Conservation (phyloP, 2,113 vertebrate species). For the Callithrix jacchus region DNA sequence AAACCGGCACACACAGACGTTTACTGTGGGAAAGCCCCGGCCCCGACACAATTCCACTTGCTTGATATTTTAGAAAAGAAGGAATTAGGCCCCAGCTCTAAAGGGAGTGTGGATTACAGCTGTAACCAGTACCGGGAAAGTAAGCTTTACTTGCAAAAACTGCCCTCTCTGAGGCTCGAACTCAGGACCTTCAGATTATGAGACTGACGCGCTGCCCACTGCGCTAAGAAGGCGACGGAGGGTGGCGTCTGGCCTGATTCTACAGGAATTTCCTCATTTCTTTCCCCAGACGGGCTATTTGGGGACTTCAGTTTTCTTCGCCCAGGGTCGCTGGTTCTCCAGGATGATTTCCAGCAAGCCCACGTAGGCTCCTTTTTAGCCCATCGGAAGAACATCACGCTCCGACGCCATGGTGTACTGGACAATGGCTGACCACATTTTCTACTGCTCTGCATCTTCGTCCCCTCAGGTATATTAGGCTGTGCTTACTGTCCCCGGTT, state of each 20-base stretch:
- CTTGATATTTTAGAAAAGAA: background rate
- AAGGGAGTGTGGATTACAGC: too few species aligned
- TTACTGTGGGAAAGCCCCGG: background rate
- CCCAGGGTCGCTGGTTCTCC: background rate
- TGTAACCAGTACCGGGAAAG: background rate
- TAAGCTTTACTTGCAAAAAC: accelerated
- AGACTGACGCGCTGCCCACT: conserved; percentile 61
- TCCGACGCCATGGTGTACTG: too few species aligned
- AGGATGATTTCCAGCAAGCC: background rate
- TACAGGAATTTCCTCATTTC: background rate
- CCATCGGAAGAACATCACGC: background rate
- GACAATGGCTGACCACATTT: background rate
- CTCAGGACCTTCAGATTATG: conserved; percentile 72
- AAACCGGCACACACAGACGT: accelerated
- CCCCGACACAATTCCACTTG: accelerated
- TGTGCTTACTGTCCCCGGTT: background rate
- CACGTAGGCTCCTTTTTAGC: background rate
- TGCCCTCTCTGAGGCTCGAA: conserved; percentile 64
- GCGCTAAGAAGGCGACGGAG: background rate
- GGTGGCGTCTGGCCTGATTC: accelerated
- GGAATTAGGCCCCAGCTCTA: background rate
- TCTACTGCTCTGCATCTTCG: background rate
- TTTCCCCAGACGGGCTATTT: accelerated
- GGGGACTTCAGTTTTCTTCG: background rate
- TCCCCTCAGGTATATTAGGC: background rate